Evolutionary conservation across 2,888 invertebrate species (phyloP), one percentile per base, ranked within the genome.

Genomic region (Aproaerema taeniolella): DNA sequence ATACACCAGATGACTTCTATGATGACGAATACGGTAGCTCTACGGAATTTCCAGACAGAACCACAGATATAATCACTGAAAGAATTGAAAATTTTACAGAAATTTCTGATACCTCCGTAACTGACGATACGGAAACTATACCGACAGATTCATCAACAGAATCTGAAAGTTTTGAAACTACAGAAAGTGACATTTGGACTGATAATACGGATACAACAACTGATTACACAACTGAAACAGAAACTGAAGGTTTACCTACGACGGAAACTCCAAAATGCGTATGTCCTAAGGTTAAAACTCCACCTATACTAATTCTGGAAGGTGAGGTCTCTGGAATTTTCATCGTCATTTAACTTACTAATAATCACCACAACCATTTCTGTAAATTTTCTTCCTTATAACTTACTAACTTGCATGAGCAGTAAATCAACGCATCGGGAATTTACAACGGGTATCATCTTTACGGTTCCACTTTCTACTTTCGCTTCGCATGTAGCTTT

Each of bases 231-330:
- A 69, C 63, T 37, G 63, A 67, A 58, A 47, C 60, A 39, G 66
- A 67, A 9, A n/a, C 58, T 39, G 64, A 58, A 44, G 43, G 36
- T 24, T 39, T 55, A 28, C 50, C 64, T 25, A 65, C 70, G 26
- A 74, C 68, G 16, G 62, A 70, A 50, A 46, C 46, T 46, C 66
- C 70, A 47, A 66, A 70, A 62, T 76, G 67, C 50, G 57, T 76
- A 52, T 86, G 86, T 61, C 86, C 85, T 61, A 82, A 83, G 68
- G 57, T 85, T 67, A 70, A 63, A 66, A 78, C 78, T 70, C 89
- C 89, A 82, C 89, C 93, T 74, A 93, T 95, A 83, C 90, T 95
- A 65, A 93, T 95, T 71, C 88, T 95, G 70, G 94, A 95, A 95
- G 95, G 95, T 95, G 91, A 90, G 89, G 83, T 76, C 59, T 67